phyloP scores from a whole-genome alignment of 1,140 invertebrate species.

The Rhynchophorus ferrugineus region DNA sequence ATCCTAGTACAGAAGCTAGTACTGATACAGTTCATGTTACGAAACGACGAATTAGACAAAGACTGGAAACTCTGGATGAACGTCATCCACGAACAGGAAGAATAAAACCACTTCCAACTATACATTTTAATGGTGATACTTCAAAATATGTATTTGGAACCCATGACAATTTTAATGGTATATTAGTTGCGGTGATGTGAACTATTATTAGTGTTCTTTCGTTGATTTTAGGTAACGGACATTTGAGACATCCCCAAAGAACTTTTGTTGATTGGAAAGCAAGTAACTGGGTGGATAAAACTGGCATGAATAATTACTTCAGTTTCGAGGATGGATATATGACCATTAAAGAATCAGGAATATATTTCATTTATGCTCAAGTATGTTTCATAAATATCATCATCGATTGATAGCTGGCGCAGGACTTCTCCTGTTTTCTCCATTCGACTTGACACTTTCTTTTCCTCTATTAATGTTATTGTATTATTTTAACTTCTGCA shows the following conservation, averaged over 20 bases:
- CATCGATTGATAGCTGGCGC: no score
- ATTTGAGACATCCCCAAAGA: conserved; percentile 42
- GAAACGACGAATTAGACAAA: conserved; percentile 8
- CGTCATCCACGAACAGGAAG: conserved; percentile 21
- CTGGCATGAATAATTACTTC: conserved; percentile 41
- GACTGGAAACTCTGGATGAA: conserved; percentile 16
- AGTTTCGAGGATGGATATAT: conserved; percentile 43
- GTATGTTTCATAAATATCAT: conserved; percentile 31
- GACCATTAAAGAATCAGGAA: conserved; percentile 49
- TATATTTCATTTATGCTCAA: conserved; percentile 62
- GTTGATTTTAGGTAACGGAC: conserved; percentile 46
- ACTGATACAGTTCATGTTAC: no score
- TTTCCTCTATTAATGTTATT: no score
- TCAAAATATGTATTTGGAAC: conserved; percentile 32
- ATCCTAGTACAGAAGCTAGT: no score
- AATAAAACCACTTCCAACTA: conserved; percentile 27
- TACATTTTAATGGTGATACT: conserved; percentile 34
- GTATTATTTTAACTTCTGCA: no score
- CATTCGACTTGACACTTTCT: no score
- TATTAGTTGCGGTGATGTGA: no score
- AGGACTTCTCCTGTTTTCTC: no score
- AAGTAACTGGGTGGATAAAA: conserved; percentile 43
- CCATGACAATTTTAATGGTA: conserved; percentile 36
- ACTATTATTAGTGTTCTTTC: no score
- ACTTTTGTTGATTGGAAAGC: conserved; percentile 47